Base-by-base conservation (phyloP, 2,113 vertebrate genomes). In the Athene cunicularia region DNA sequence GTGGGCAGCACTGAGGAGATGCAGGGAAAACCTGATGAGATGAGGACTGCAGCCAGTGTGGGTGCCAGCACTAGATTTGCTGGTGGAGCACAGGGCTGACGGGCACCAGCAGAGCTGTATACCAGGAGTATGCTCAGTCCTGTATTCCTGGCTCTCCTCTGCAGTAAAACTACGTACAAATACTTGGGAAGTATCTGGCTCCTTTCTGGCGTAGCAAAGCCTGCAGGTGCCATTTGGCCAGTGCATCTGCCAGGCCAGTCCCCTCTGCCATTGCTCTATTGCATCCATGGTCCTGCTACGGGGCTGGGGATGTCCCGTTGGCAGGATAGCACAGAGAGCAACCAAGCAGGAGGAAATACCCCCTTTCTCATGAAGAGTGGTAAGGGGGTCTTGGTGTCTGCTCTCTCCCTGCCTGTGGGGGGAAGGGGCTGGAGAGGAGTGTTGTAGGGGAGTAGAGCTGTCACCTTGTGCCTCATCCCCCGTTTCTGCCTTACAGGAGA, bases 401-500 rank as follows among this genome's bases (percentile, higher is more conserved):
- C 41, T 87, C 18, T 50, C 12, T 86, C n/a, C 58, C 55, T 91
- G 50, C 41, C 55, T 37, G 33, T 14, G 19, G 33, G 41, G 37
- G 8, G 13, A 86, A 79, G 23, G 68, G 30, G 9, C n/a, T 85
- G 70, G 64, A 74, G 56, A 74, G 32, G 4, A 52, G 56, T 53
- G 43, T 2, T 37, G 59, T 7, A 55, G 89, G 50, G 53, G 13
- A 73, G 50, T 71, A 85, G 81, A 85, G 85, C 35, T 95, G 80
- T 84, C 70, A 28, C 71, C 80, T 97, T 72, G 60, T 64, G 39
- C 82, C 86, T 94, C 91, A 95, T n/a, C n/a, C 68, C 30, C 56
- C 19, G 4, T 86, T 24, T 70, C 66, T 94, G 82, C 56, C 84
- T 76, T 95, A 18, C 97, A 99, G 99, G 99, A 99, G 97, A 99